Base-by-base conservation (phyloP, 2,113 vertebrate species). In the Clinocottus analis region DNA sequence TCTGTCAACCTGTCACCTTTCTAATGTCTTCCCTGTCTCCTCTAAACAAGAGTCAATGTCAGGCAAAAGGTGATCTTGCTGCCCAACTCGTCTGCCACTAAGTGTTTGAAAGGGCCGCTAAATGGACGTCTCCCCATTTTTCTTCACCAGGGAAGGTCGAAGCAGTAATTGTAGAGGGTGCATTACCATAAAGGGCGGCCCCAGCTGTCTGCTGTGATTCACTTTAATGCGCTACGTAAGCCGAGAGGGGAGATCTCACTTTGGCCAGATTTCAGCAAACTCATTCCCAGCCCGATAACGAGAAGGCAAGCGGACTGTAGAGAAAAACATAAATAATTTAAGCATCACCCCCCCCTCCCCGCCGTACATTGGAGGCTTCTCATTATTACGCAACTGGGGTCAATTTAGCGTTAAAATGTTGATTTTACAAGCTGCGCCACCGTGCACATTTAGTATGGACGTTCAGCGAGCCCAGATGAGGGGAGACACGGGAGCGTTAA, bases 171-270 rank as follows among this genome's bases (percentile, higher is more conserved):
- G 93, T 94, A 80, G 25, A 76, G 92, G 90, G 85, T 89, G 90
- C 87, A 95, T 96, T 96, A 95, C 91, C 94, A 96, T 96, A 95
- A 95, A 95, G 93, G 93, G 92, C 93, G 91, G 92, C 88, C 84
- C 80, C 87, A 87, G 82, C 90, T 96, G 94, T 96, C 96, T 83
- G 65, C 94, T 93, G 89, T 93, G 88, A 96, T 96, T 96, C 90
- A 89, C 87, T 87, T 89, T 89, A 91, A 79, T 85, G 70, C 70
- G 33, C 79, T 27, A 65, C 56, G 65, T 85, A 86, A 88, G 70
- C 89, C 29, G 75, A 82, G 91, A 84, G 80, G 73, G 79, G 60
- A 79, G 73, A 75, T 88, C 88, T 89, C 79, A 84, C 87, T 88
- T 85, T 84, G 90, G 87, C 81, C 79, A 79, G 53, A 88, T 89